Percentiles rank a stretch among this genome's conserved stretches.
Conservation (phyloP, 1,140 invertebrate genomes). For the Planococcus citri region DNA sequence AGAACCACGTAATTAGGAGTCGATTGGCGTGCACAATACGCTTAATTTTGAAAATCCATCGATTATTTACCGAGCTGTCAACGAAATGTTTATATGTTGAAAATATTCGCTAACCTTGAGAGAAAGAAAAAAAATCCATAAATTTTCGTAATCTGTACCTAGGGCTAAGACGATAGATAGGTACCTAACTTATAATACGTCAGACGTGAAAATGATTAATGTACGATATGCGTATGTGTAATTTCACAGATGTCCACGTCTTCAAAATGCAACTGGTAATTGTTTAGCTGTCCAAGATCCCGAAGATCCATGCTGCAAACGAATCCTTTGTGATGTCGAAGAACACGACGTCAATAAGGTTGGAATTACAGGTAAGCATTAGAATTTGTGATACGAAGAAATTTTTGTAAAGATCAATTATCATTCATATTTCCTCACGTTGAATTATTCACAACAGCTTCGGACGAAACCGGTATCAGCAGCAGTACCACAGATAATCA, state of each 20-base stretch:
- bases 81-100: too few species aligned
- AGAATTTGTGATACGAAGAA: conserved; percentile 29
- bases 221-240: too few species aligned
- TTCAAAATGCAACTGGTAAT: conserved; percentile 43
- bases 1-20: too few species aligned
- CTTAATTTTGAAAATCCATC: too few species aligned
- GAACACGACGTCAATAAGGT: conserved; percentile 47
- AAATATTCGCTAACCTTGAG: too few species aligned
- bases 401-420: neutral
- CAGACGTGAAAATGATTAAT: too few species aligned
- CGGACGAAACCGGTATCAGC: neutral
- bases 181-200: too few species aligned
- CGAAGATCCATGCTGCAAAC: conserved; percentile 67
- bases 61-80: too few species aligned
- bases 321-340: conserved; percentile 67
- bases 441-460: neutral
- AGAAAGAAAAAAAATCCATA: too few species aligned
- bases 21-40: too few species aligned
- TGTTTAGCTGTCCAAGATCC: conserved; percentile 60
- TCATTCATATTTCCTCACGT: neutral
- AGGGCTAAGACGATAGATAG: too few species aligned
- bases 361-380: conserved; percentile 32
- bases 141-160: too few species aligned
- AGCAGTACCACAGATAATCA: conserved; percentile 11
- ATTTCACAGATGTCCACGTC: conserved; percentile 39